Base-by-base conservation (phyloP, 2,113 vertebrate genomes). In the Microtus pennsylvanicus region DNA sequence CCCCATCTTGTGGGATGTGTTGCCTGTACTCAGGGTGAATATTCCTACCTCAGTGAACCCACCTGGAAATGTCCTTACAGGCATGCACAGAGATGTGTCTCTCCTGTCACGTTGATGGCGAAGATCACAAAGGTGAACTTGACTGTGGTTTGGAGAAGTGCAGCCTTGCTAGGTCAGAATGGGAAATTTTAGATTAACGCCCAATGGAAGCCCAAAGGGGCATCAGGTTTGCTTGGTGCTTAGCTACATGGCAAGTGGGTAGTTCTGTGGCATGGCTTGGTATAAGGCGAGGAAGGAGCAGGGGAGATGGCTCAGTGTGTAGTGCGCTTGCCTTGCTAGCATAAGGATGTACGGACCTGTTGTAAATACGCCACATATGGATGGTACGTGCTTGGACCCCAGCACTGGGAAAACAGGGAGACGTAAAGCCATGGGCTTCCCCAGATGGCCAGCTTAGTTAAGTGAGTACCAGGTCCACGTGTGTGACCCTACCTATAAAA, bases 81-180 rank as follows among this genome's bases (percentile, higher is more conserved):
- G 35, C 35, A 26, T 12, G 3, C 12, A 26, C 67, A 52, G 12
- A 70, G 42, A 50, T 7, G 30, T 16, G 45, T 61, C 35, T 82
- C 30, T 28, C 11, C 12, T 12, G 33, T 38, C 81, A 83, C 9
- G 81, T 10, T 42, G 22, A 63, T 0, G 2, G 21, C 35, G 45
- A 72, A 55, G 85, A n/a, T 28, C 61, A n/a, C n/a, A 76, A 58
- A 74, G n/a, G 2, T 0, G 3, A 26, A 8, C 45, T 42, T 4
- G 8, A 9, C 21, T 9, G 21, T 12, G 10, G 13, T 30, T 1
- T 33, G 42, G 38, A 5, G 12, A 52, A 63, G 21, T 0, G 0
- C 0, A 11, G 1, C 26, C 17, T 47, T 7, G 4, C 16, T 67
- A 0, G n/a, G 26, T 22, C 7, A 12, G 47, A 47, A 4, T 5